phyloP scores from a whole-genome alignment of 2,113 vertebrate genomes.

The Spilogale gracilis region DNA sequence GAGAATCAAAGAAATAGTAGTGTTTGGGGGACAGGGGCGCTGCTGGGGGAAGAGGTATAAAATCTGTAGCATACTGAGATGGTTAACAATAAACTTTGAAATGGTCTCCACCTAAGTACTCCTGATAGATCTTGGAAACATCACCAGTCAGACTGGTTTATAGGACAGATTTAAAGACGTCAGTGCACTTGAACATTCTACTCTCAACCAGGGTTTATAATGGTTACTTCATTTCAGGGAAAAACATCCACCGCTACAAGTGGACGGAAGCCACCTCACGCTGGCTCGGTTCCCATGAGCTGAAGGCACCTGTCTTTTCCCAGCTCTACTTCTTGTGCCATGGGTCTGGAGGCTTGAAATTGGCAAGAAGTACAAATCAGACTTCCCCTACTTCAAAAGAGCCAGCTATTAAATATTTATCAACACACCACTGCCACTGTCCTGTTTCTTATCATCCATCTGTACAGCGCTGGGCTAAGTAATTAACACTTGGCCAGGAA shows the following conservation, averaged over 20 bases:
- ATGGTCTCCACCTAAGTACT: background rate
- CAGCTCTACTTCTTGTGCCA: background rate
- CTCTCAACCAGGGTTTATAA: background rate
- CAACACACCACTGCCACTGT: background rate
- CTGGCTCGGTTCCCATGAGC: background rate
- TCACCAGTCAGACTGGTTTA: background rate
- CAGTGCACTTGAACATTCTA: background rate
- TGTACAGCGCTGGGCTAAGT: background rate
- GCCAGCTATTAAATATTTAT: background rate
- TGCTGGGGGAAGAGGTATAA: background rate
- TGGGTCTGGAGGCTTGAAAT: background rate
- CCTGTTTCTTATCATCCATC: background rate
- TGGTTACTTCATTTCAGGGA: background rate
- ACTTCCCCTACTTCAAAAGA: background rate
- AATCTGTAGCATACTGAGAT: background rate
- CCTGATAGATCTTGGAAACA: background rate
- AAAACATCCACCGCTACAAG: background rate
- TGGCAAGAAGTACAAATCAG: background rate
- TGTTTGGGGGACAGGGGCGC: accelerated
- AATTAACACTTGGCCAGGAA: conserved; percentile 44
- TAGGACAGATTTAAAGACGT: background rate
- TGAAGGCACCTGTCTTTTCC: background rate
- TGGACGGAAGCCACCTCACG: background rate
- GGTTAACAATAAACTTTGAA: background rate
- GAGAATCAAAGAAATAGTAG: background rate